phyloP scores from a whole-genome alignment of 2,113 vertebrate genomes.

The Tetrax tetrax region DNA sequence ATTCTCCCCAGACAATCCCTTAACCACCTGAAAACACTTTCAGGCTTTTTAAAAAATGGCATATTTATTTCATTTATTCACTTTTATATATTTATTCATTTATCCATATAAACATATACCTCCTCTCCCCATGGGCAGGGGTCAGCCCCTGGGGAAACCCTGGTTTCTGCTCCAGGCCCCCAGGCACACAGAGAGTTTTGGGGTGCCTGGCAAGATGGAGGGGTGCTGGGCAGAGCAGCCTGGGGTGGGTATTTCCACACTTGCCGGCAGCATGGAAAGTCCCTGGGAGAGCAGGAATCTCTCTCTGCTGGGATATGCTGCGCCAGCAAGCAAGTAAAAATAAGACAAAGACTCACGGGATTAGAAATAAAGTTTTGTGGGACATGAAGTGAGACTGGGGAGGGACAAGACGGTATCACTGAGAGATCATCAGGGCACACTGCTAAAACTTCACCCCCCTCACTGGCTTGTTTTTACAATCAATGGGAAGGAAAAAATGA shows the following conservation, averaged over 20 bases:
- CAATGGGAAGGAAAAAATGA: neutral
- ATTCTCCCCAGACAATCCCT: neutral
- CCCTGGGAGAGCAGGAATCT: neutral
- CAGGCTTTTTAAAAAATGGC: neutral
- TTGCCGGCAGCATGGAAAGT: neutral
- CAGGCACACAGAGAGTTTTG: neutral
- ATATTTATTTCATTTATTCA: rapidly evolving
- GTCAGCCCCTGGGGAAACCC: neutral
- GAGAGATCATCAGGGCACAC: neutral
- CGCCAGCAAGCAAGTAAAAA: neutral
- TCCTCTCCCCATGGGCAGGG: neutral
- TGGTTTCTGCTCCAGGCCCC: neutral
- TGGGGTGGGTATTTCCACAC: rapidly evolving
- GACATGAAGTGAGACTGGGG: neutral
- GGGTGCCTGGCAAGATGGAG: neutral
- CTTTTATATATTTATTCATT: neutral
- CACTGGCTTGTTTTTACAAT: neutral
- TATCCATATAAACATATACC: neutral
- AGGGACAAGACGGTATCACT: neutral
- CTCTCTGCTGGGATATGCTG: neutral
- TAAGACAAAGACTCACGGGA: neutral
- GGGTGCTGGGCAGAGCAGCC: rapidly evolving
- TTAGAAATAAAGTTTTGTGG: neutral
- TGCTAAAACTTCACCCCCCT: neutral
- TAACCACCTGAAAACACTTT: neutral